Percentiles rank a stretch among this genome's conserved stretches.
Evolutionary conservation across 2,113 vertebrate species (phyloP).

Genomic region (Oxygymnocypris stewartii): DNA sequence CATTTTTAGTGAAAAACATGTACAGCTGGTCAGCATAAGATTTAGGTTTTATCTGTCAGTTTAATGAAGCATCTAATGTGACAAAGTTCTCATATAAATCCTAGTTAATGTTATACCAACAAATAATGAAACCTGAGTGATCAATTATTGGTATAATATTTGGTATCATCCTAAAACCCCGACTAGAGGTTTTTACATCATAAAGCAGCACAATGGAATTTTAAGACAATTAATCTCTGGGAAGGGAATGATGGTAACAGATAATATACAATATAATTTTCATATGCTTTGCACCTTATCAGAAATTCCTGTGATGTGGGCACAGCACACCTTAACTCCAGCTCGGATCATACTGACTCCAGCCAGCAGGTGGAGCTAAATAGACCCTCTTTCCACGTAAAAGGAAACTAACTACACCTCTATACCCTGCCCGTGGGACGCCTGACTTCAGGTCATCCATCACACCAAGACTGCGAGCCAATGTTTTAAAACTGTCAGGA

Average conservation of each 20-base stretch:
- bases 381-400: slow-evolving; percentile 85
- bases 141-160: slow-evolving; percentile 34
- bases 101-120: neutral
- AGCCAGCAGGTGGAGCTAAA: slow-evolving; percentile 85
- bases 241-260: neutral
- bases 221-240: slow-evolving; percentile 22
- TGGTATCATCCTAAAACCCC: slow-evolving; percentile 35
- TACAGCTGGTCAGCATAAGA: slow-evolving; percentile 8
- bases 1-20: slow-evolving; percentile 16
- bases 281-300: neutral
- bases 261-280: neutral
- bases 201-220: slow-evolving; percentile 1
- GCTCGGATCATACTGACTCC: slow-evolving; percentile 85
- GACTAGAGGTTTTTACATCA: neutral
- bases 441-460: slow-evolving; percentile 98
- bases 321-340: slow-evolving; percentile 80
- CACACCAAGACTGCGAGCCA: slow-evolving; percentile 84
- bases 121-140: slow-evolving; percentile 44
- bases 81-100: neutral
- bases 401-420: slow-evolving; percentile 87
- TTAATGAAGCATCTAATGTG: neutral
- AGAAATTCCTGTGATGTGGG: neutral
- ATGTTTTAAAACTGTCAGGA: slow-evolving; percentile 86
- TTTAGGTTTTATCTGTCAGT: slow-evolving; percentile 31
- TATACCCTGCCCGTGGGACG: slow-evolving; percentile 89